Conservation (phyloP, 1,140 invertebrate species). For the Drosophila trapezifrons region DNA sequence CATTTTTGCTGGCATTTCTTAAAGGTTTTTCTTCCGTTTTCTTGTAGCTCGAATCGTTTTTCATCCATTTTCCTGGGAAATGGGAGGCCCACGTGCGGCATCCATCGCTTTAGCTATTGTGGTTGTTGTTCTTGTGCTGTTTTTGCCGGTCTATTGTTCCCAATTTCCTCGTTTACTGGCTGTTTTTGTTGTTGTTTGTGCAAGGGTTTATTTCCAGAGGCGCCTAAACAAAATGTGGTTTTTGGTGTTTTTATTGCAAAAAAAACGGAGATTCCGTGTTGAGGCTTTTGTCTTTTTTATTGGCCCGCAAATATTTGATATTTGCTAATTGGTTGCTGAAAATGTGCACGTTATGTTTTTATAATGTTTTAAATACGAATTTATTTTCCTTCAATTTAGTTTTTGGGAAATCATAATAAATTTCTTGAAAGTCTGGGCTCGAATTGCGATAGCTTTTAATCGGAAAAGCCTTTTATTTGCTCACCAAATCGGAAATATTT, state of each 20-base stretch:
- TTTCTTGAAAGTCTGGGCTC: too few species aligned
- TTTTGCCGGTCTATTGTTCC: constrained; percentile 39
- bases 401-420: too few species aligned
- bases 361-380: background rate
- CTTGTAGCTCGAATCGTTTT: constrained; percentile 39
- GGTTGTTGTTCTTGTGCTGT: constrained; percentile 19
- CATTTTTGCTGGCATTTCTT: constrained; percentile 42
- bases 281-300: background rate
- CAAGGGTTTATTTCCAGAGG: constrained; percentile 32
- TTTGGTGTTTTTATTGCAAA: constrained; percentile 7
- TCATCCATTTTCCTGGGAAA: constrained; percentile 33
- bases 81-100: constrained; percentile 6
- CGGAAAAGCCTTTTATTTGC: too few species aligned
- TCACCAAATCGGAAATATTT: too few species aligned
- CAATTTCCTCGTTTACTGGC: constrained; percentile 16
- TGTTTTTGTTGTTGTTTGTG: constrained; percentile 18
- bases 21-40: constrained; percentile 35
- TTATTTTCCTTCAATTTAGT: background rate
- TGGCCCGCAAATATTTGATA: background rate
- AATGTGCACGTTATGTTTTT: background rate
- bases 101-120: constrained; percentile 6
- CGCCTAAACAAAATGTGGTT: constrained; percentile 7
- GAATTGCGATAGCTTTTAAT: too few species aligned
- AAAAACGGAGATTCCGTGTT: background rate
- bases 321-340: constrained; percentile 2